phyloP scores from a whole-genome alignment of 2,888 invertebrate genomes.

The Sturmia bella region DNA sequence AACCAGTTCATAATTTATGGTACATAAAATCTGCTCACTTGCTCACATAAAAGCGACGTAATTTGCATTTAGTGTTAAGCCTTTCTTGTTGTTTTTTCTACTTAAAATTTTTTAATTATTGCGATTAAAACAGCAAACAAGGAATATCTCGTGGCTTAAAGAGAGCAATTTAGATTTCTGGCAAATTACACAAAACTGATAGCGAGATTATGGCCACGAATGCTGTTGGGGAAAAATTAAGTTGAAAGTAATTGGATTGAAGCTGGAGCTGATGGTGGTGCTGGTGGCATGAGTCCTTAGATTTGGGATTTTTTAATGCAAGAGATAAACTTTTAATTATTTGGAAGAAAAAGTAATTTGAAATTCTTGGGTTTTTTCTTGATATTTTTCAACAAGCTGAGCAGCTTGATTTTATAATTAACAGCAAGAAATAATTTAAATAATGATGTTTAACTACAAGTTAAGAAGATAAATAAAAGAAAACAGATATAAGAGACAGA shows the following conservation, averaged over 20 bases:
- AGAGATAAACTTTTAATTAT: neutral
- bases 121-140: slow-evolving; percentile 11
- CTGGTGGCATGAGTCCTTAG: neutral
- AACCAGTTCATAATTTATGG: slow-evolving; percentile 63
- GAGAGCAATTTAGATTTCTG: slow-evolving; percentile 36
- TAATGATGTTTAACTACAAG: too few relatives aligned
- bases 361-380: too few relatives aligned
- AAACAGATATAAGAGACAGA: too few relatives aligned
- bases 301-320: neutral
- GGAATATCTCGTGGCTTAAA: slow-evolving; percentile 3
- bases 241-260: slow-evolving; percentile 9
- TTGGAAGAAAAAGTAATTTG: neutral
- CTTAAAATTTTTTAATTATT: slow-evolving; percentile 10
- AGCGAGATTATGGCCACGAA: slow-evolving; percentile 12
- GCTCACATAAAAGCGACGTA: slow-evolving; percentile 26
- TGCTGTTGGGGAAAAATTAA: neutral
- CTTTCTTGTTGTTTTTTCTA: slow-evolving; percentile 12
- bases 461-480: too few relatives aligned
- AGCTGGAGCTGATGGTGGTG: too few relatives aligned
- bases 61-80: slow-evolving; percentile 46
- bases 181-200: slow-evolving; percentile 40
- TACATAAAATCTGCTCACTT: slow-evolving; percentile 53
- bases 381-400: too few relatives aligned
- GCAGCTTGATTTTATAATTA: too few relatives aligned
- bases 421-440: too few relatives aligned